Evolutionary conservation across 2,113 vertebrate species (phyloP).

Genomic region (Seriola rivoliana): DNA sequence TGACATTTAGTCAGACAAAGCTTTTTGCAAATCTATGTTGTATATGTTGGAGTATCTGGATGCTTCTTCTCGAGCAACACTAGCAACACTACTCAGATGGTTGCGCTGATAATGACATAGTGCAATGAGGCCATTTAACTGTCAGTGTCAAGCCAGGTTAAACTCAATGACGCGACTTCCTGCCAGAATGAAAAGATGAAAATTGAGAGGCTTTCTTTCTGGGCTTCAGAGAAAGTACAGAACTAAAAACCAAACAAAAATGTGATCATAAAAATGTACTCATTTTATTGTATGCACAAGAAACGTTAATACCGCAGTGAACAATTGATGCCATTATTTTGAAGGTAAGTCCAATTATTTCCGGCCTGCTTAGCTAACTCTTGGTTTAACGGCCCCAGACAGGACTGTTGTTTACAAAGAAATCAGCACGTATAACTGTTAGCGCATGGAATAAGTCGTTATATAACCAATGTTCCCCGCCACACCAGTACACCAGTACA

Average conservation of each 20-base stretch:
- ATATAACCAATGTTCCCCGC: fast-evolving
- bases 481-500: fast-evolving
- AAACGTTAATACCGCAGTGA: not conserved
- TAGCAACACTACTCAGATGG: not conserved
- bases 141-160: not conserved
- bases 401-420: constrained; percentile 32
- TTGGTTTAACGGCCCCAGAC: not conserved
- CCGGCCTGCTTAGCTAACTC: not conserved
- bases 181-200: not conserved
- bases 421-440: not conserved
- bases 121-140: not conserved
- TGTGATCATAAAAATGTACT: too few species aligned
- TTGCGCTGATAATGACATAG: not conserved
- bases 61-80: constrained; percentile 3
- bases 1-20: not conserved
- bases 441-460: not conserved
- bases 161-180: not conserved
- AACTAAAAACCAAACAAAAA: not conserved
- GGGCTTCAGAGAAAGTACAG: not conserved
- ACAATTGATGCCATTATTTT: constrained; percentile 24
- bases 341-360: not conserved
- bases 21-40: not conserved
- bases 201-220: not conserved
- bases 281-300: too few species aligned
- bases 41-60: not conserved